phyloP scores from a whole-genome alignment of 2,888 invertebrate genomes.

The Therioaphis trifolii region DNA sequence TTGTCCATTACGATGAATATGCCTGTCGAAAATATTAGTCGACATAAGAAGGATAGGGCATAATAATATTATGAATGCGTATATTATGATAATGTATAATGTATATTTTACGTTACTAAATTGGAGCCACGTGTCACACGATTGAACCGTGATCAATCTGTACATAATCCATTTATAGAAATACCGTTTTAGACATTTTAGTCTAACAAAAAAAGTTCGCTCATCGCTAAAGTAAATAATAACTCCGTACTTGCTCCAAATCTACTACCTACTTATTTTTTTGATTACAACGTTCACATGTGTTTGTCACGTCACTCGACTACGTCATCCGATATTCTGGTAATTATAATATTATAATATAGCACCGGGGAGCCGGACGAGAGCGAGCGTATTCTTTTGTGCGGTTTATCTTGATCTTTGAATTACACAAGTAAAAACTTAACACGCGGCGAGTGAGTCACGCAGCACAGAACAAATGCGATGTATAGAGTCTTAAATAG shows the following conservation, averaged over 20 bases:
- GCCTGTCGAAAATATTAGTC: no score
- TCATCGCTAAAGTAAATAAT: neutral
- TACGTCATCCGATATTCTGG: conserved; percentile 32
- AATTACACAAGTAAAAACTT: neutral
- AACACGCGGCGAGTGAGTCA: conserved; percentile 27
- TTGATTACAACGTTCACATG: conserved; percentile 12
- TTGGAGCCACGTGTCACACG: neutral
- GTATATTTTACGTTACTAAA: no score
- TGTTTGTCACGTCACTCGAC: conserved; percentile 1
- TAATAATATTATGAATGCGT: no score
- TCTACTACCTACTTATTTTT: neutral
- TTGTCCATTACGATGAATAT: no score
- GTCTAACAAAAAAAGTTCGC: neutral
- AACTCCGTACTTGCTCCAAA: neutral
- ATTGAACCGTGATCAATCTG: neutral
- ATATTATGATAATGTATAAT: no score
- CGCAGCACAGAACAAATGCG: neutral
- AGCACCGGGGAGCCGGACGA: neutral
- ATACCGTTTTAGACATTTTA: neutral
- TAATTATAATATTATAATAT: neutral
- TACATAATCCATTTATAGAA: neutral
- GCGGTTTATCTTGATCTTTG: neutral
- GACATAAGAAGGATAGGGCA: no score
- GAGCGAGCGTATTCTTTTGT: neutral
- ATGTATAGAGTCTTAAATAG: neutral